Conservation (phyloP, 2,888 invertebrate species). For the Frankliniella intonsa region DNA sequence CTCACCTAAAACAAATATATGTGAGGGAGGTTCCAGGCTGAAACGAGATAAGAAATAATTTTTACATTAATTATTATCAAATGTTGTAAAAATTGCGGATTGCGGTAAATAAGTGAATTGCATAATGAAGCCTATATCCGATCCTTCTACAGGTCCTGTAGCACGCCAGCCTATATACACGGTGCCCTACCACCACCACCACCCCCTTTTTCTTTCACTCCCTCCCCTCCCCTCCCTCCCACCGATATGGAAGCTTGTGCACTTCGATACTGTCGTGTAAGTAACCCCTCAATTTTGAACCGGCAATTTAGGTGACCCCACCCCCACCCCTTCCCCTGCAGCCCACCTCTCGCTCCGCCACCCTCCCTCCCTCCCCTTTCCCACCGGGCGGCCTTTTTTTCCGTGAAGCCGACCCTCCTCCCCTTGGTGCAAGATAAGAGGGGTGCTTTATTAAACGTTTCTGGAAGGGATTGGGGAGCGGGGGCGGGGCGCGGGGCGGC, state of each 20-base stretch:
- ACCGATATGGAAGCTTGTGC: background rate
- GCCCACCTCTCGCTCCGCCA: no score
- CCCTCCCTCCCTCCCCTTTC: background rate
- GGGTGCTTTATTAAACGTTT: slow-evolving; percentile 23
- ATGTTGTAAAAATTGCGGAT: no score
- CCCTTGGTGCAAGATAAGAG: slow-evolving; percentile 10
- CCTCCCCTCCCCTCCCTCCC: background rate
- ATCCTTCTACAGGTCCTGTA: no score
- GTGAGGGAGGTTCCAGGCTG: no score
- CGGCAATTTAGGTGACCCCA: background rate
- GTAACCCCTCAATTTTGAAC: background rate
- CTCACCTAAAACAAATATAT: no score
- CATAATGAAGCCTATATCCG: no score
- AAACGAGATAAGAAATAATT: no score
- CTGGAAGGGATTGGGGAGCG: background rate
- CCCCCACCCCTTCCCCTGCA: background rate
- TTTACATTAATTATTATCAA: no score
- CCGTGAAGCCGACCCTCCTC: background rate
- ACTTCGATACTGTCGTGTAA: slow-evolving; percentile 3
- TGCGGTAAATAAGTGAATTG: no score
- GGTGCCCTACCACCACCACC: no score
- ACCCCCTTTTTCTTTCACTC: no score
- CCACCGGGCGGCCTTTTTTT: background rate
- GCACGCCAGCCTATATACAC: no score
- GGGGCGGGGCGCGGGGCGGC: background rate